Base-by-base conservation (phyloP, 2,888 invertebrate species). In the Cactoblastis cactorum region DNA sequence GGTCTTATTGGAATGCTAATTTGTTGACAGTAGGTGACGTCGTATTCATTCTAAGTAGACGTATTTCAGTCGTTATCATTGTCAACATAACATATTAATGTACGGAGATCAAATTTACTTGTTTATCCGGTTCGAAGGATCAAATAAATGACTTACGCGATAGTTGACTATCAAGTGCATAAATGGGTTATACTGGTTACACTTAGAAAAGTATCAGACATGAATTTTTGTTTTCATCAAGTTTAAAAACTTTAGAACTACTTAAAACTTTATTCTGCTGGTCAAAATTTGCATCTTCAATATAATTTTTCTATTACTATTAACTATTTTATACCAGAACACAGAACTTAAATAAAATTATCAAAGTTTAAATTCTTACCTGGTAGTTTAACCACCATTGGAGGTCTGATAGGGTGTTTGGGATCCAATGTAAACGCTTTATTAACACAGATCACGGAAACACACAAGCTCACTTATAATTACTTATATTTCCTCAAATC, bases 361-460 rank as follows among this genome's bases (percentile, higher is more conserved):
- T 14, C 12, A 3, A 3, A 35, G 12, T 35, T 14, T 6, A 5
- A 50, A 51, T 52, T 65, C 82, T 86, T 58, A 89, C 89, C 89
- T 86, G 89, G 88, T 77, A 89, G 82, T 77, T 86, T 88, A 64
- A 87, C 89, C 88, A 89, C 89, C 89, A 89, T 89, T 83, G 82
- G 83, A 85, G 89, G 88, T 81, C 80, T 71, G 65, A 65, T 63
- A 53, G 77, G 80, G 68, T 77, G 76, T 69, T 87, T 85, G 86
- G 89, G 88, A 89, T 89, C 89, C 89, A 89, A 89, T 85, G 80
- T 89, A 88, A 83, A 84, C 76, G 85, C 70, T 77, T 83, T 82
- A 55, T 61, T 69, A 69, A 70, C 78, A 77, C 75, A 73, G 68
- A 72, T 77, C 86, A 88, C 86, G 77, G 78, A 85, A 87, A 87